Percentiles rank a stretch among this genome's conserved stretches.
Conservation (phyloP, 1,140 invertebrate species). For the Drosophila littoralis region DNA sequence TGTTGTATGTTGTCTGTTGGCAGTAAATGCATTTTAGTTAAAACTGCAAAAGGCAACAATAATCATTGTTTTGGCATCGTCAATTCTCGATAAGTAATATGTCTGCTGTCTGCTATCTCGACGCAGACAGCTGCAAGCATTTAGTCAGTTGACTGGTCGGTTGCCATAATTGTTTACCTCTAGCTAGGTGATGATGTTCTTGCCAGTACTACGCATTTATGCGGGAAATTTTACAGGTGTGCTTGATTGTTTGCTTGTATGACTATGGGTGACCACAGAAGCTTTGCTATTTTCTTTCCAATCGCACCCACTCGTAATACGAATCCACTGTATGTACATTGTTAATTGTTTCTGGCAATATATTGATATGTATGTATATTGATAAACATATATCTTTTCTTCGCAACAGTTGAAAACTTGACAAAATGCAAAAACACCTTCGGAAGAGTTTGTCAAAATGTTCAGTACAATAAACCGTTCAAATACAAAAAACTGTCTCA, state of each 20-base stretch:
- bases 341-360: slow-evolving; percentile 6
- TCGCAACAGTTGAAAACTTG: too few relatives aligned
- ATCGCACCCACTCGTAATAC: slow-evolving; percentile 2
- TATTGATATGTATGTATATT: neutral
- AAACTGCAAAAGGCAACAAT: slow-evolving; percentile 75
- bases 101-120: slow-evolving; percentile 60
- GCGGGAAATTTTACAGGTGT: slow-evolving; percentile 33
- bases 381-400: neutral
- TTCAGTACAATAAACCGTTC: neutral
- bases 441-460: neutral
- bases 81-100: slow-evolving; percentile 67
- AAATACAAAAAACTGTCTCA: neutral
- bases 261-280: neutral
- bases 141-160: slow-evolving; percentile 5
- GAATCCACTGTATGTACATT: slow-evolving; percentile 7
- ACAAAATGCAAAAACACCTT: too few relatives aligned
- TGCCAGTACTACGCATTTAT: slow-evolving; percentile 24
- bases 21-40: slow-evolving; percentile 63
- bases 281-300: slow-evolving; percentile 1
- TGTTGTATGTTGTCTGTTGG: slow-evolving; percentile 1
- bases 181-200: slow-evolving; percentile 29
- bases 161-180: slow-evolving; percentile 69
- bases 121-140: slow-evolving; percentile 5
- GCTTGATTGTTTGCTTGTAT: slow-evolving; percentile 11
- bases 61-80: slow-evolving; percentile 73